Evolutionary conservation across 2,888 invertebrate species (phyloP).

Genomic region (Himalopsyche kuldschensis): DNA sequence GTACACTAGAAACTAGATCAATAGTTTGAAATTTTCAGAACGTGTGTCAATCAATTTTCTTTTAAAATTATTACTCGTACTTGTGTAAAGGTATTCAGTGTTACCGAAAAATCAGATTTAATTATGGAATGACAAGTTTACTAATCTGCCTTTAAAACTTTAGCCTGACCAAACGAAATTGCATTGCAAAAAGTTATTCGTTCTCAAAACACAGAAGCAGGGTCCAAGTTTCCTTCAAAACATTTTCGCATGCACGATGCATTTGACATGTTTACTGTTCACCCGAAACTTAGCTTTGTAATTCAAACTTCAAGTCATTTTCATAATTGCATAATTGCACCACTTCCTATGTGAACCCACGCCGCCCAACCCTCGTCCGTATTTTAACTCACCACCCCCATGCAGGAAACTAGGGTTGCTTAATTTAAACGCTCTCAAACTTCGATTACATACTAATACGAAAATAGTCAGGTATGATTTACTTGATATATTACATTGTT

Average conservation of each 20-base stretch:
- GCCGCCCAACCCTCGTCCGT: neutral
- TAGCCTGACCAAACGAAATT: neutral
- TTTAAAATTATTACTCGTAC: too few species aligned
- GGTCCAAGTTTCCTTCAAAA: neutral
- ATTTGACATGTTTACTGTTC: slow-evolving; percentile 26
- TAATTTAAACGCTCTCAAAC: neutral
- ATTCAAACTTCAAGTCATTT: slow-evolving; percentile 28
- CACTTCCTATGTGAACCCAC: neutral
- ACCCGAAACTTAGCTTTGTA: slow-evolving; percentile 12
- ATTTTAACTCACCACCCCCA: neutral
- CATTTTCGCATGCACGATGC: slow-evolving; percentile 12
- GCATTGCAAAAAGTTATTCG: neutral
- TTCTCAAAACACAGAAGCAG: neutral
- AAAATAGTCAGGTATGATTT: too few species aligned
- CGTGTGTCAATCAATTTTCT: too few species aligned
- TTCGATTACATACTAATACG: neutral
- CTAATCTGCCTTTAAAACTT: too few species aligned
- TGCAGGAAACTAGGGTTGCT: neutral
- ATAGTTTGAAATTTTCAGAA: too few species aligned
- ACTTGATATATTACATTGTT: too few species aligned
- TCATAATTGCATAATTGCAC: slow-evolving; percentile 33
- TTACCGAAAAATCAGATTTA: too few species aligned
- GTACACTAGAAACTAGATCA: too few species aligned
- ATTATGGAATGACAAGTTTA: too few species aligned
- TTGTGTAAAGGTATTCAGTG: too few species aligned